Evolutionary conservation across 2,888 invertebrate species (phyloP).

Genomic region (Orchestes rusci): DNA sequence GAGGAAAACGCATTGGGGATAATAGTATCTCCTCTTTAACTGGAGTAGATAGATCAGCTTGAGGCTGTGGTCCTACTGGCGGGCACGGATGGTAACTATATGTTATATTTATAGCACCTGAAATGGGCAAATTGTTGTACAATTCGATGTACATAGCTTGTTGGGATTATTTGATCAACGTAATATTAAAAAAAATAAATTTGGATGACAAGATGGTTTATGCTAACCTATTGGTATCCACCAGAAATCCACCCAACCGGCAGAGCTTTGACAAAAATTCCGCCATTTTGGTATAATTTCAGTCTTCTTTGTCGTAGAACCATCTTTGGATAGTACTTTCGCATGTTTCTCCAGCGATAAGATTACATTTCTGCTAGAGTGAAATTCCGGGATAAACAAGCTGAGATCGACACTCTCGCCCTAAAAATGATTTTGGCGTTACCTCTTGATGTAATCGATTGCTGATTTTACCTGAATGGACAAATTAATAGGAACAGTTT

Average conservation of each 20-base stretch:
- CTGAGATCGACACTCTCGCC: conserved; percentile 90
- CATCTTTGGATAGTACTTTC: conserved; percentile 73
- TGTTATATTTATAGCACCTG: conserved; percentile 75
- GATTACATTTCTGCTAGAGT: conserved; percentile 76
- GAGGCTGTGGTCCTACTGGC: conserved; percentile 77
- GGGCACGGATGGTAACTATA: conserved; percentile 92
- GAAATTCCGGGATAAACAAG: conserved; percentile 85
- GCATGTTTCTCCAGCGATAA: conserved; percentile 82
- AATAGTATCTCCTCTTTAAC: conserved; percentile 89
- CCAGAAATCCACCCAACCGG: conserved; percentile 96
- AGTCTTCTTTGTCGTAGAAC: conserved; percentile 47
- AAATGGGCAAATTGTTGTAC: too few relatives aligned
- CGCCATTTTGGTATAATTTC: conserved; percentile 67
- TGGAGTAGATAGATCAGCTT: conserved; percentile 88
- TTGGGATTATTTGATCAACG: neutral
- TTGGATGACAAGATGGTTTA: neutral
- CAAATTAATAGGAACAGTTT: conserved; percentile 80
- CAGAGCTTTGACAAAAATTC: conserved; percentile 60
- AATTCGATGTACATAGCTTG: neutral
- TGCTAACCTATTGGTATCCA: conserved; percentile 71
- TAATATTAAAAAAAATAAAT: neutral
- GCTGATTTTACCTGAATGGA: conserved; percentile 69
- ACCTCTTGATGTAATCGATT: neutral
- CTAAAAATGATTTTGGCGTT: conserved; percentile 35
- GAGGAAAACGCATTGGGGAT: conserved; percentile 86